phyloP scores from a whole-genome alignment of 2,797 vertebrate species.

The Hylomyscus alleni region DNA sequence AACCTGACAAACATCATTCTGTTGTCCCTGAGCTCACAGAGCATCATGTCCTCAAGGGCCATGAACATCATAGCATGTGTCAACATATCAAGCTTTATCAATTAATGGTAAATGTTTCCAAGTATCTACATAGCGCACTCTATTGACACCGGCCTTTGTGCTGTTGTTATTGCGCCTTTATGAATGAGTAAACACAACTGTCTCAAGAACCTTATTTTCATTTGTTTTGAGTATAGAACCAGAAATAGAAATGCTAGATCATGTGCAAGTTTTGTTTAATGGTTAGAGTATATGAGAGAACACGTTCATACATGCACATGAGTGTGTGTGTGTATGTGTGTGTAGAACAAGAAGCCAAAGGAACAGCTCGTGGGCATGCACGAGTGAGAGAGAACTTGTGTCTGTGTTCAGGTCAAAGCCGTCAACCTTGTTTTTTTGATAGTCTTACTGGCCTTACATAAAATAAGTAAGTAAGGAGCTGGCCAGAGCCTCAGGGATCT shows the following conservation, averaged over 20 bases:
- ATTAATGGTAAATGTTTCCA: neutral
- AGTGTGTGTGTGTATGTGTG: neutral
- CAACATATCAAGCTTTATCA: neutral
- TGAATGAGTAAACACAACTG: neutral
- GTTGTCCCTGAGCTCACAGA: neutral
- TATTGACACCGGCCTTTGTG: neutral
- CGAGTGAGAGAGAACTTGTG: neutral
- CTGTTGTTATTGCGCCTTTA: neutral
- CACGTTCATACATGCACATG: neutral
- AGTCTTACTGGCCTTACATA: neutral
- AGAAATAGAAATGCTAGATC: neutral
- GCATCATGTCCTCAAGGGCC: neutral
- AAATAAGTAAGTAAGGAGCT: no score
- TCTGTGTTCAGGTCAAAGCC: neutral
- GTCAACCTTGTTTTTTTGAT: neutral
- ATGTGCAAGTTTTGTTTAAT: neutral
- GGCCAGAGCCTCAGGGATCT: neutral
- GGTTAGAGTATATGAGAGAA: neutral
- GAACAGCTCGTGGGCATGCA: no score
- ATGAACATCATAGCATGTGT: neutral
- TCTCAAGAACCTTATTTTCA: neutral
- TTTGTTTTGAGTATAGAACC: neutral
- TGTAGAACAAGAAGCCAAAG: no score
- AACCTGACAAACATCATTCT: neutral
- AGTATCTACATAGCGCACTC: neutral